Conservation (phyloP, 2,797 vertebrate species). For the Sardinella longiceps region DNA sequence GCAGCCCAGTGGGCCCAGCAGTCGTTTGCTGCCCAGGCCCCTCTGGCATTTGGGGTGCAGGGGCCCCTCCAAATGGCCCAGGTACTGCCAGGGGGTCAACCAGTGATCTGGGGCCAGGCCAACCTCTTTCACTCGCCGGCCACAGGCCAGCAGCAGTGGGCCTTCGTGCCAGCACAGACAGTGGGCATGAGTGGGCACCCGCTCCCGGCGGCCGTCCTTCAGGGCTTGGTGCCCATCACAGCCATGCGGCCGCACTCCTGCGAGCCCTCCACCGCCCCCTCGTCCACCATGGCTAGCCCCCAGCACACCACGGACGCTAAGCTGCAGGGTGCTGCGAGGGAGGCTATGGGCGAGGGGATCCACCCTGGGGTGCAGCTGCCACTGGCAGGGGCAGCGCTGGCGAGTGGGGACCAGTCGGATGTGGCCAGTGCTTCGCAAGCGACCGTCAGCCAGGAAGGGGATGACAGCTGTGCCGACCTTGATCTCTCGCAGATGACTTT, state of each 20-base stretch:
- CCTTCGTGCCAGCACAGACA: constrained; percentile 95
- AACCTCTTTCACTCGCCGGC: constrained; percentile 87
- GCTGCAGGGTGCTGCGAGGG: constrained; percentile 64
- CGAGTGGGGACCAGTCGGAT: constrained; percentile 50
- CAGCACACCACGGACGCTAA: constrained; percentile 82
- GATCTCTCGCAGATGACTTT: constrained; percentile 96
- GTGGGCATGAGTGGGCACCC: constrained; percentile 82
- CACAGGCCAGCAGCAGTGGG: constrained; percentile 92
- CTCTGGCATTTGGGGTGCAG: constrained; percentile 90
- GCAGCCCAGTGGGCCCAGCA: constrained; percentile 98
- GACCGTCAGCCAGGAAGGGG: constrained; percentile 83
- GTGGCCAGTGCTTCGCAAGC: constrained; percentile 35
- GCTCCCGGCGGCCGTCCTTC: constrained; percentile 94
- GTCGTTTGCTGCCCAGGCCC: constrained; percentile 84
- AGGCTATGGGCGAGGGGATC: constrained; percentile 51
- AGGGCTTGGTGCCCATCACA: constrained; percentile 90
- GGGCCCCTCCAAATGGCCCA: constrained; percentile 88
- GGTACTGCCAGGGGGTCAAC: constrained; percentile 94
- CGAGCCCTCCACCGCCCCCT: constrained; percentile 69
- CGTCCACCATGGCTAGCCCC: constrained; percentile 87
- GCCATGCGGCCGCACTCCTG: constrained; percentile 81
- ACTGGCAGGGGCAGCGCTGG: constrained; percentile 63
- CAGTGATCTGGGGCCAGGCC: constrained; percentile 94
- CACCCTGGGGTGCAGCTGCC: constrained; percentile 68
- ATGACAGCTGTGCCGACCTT: constrained; percentile 90